Percentiles rank a stretch among this genome's conserved stretches.
Conservation (phyloP, 2,888 invertebrate species). For the Oxyscelio sp. region DNA sequence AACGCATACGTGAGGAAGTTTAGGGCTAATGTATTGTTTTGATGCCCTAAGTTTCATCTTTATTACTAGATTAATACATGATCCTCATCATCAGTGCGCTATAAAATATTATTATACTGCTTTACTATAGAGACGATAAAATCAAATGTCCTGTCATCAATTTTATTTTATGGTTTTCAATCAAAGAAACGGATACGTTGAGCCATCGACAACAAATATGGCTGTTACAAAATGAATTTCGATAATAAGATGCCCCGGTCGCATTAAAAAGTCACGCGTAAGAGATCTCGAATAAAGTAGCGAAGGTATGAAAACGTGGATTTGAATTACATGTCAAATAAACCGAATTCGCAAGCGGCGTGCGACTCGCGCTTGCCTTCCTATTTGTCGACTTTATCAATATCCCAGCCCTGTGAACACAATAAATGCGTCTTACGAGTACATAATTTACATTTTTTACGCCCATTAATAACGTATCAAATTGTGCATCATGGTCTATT, state of each 20-base stretch:
- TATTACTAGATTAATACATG: slow-evolving; percentile 50
- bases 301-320: neutral
- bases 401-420: neutral
- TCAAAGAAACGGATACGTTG: slow-evolving; percentile 45
- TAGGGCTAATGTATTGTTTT: slow-evolving; percentile 31
- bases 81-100: slow-evolving; percentile 56
- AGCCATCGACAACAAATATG: slow-evolving; percentile 39
- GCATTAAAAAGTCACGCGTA: slow-evolving; percentile 50
- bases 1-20: slow-evolving; percentile 9
- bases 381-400: slow-evolving; percentile 7
- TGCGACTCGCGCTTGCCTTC: slow-evolving; percentile 2
- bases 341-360: slow-evolving; percentile 24
- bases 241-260: neutral
- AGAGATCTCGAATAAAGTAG: slow-evolving; percentile 4
- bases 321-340: slow-evolving; percentile 21
- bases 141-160: slow-evolving; percentile 49
- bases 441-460: slow-evolving; percentile 24
- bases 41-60: slow-evolving; percentile 16
- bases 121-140: slow-evolving; percentile 50
- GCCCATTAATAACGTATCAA: slow-evolving; percentile 33
- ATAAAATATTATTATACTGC: slow-evolving; percentile 58
- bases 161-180: slow-evolving; percentile 59
- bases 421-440: slow-evolving; percentile 12
- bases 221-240: slow-evolving; percentile 27
- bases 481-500: too few relatives aligned